Percentiles rank a stretch among this genome's conserved stretches.
These are phyloP conservation scores for Morelia viridis DNA, from an alignment of 2,797 vertebrate species.

Conservation along the genomic window DNA sequence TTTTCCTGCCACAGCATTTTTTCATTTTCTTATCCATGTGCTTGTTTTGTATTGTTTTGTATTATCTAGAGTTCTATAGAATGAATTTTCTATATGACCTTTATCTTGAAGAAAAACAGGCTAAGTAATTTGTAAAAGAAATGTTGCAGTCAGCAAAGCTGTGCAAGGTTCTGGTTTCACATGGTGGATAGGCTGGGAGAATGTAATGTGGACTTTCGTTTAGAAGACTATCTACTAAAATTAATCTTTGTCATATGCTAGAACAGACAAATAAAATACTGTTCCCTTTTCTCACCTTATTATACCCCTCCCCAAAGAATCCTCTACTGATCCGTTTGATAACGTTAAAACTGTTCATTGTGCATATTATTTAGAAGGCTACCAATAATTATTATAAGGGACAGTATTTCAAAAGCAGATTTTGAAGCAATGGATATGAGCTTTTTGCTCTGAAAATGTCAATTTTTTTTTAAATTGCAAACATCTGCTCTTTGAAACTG, in stretches of 20 bases:
- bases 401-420: slow-evolving; percentile 54
- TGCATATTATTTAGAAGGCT: slow-evolving; percentile 64
- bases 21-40: slow-evolving; percentile 60
- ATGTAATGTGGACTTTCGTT: slow-evolving; percentile 68
- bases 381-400: slow-evolving; percentile 64
- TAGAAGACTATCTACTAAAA: slow-evolving; percentile 71
- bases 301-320: slow-evolving; percentile 50
- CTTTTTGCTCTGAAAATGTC: slow-evolving; percentile 62
- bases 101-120: slow-evolving; percentile 69
- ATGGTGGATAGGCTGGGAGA: slow-evolving; percentile 69
- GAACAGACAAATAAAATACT: slow-evolving; percentile 70
- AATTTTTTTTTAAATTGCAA: neutral
- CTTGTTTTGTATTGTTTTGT: slow-evolving; percentile 59
- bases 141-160: slow-evolving; percentile 67
- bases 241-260: slow-evolving; percentile 72
- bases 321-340: slow-evolving; percentile 63
- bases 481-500: slow-evolving; percentile 13
- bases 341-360: slow-evolving; percentile 69
- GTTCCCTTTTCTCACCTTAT: slow-evolving; percentile 68
- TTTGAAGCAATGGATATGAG: slow-evolving; percentile 21
- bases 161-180: slow-evolving; percentile 65
- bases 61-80: slow-evolving; percentile 65
- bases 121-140: slow-evolving; percentile 69
- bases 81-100: slow-evolving; percentile 68
- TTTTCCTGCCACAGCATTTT: slow-evolving; percentile 20